Base-by-base conservation (phyloP, 2,888 invertebrate genomes). In the Plebejus anna region DNA sequence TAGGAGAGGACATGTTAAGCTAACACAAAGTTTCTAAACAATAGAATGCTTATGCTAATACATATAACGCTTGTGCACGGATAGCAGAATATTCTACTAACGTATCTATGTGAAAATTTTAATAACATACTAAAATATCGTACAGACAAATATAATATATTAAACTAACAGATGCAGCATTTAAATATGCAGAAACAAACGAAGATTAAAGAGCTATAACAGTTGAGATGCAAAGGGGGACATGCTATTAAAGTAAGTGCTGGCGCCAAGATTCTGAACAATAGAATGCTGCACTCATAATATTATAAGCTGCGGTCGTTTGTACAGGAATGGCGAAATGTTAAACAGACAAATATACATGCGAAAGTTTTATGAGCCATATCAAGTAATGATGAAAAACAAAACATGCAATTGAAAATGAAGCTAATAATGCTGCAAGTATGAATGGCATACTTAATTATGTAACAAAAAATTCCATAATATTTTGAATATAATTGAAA, bases 201-300 rank as follows among this genome's bases (percentile, higher is more conserved):
- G 83, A 88, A 84, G 84, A 89, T 90, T 32, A 66, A 66, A 66
- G 61, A 28, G 28, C 9, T 11, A 66, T 28, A 66, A 11, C 28
- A 28, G 28, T 28, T 28, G 13, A 66, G 61, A 28, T 66, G 4
- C 32, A 66, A 90, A 91, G 92, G 88, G 88, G 87, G 87, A 88
- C 87, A 86, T 87, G 55, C 55, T 55, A 86, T 84, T 85, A 90
- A 87, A 87, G 88, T 88, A 84, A 84, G 84, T 84, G 84, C 83
- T 83, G 92, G 91, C 92, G 92, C 91, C 92, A 88, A 86, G 86
- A 86, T 90, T 90, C 90, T 90, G 89, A 91, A 93, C 92, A 93
- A 92, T 92, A 89, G 90, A 90, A 89, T 87, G 83, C 85, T 83
- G 87, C 88, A 89, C 84, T 90, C 88, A 22, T 22, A 22, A 22